Evolutionary conservation across 2,797 vertebrate species (phyloP), one percentile per base, ranked within the genome.

Genomic region (Hapalemur alaotrensis): DNA sequence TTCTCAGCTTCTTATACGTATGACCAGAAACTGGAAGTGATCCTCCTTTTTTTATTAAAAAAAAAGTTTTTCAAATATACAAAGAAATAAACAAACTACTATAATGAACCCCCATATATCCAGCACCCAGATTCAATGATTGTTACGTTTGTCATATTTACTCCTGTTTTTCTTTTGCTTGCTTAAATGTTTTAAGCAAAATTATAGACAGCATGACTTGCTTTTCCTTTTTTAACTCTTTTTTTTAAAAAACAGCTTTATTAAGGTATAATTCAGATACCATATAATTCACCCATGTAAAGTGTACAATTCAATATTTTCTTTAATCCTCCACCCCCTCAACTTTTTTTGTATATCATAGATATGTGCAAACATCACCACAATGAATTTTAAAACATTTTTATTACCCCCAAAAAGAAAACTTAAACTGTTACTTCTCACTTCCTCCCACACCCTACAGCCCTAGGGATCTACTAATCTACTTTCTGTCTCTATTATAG

Each of bases 341-440:
- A 32, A 65, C n/a, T 15, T 65, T 32, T 65, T 65, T 91, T 28
- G 10, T 80, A 63, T 50, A 50, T 72, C 78, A 80, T 20, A 57
- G 25, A 59, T 73, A 52, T 41, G 30, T 78, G 12, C 78, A 72
- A 25, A 70, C n/a, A 57, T 59, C 48, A 72, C 52, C 79, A 93
- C 52, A 83, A 69, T 79, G 20, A 82, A 75, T 88, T 92, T 92
- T 80, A 76, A 50, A 65, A 76, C 35, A 38, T 80, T 90, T 89
- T 88, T 59, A 59, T 87, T 13, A n/a, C 61, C 48, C 28, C 57
- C 9, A 35, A 59, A 59, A 94, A 89, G 17, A 93, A 89, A 95
- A 46, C 32, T 86, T 78, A 57, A 89, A 69, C 61, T 92, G 9
- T 95, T 69, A 91, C 35, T 70, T 25, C 20, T 17, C 32, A 67